Evolutionary conservation across 1,140 invertebrate genomes (phyloP), one percentile per base, ranked within the genome.

Genomic region (Hycleus phaleratus): DNA sequence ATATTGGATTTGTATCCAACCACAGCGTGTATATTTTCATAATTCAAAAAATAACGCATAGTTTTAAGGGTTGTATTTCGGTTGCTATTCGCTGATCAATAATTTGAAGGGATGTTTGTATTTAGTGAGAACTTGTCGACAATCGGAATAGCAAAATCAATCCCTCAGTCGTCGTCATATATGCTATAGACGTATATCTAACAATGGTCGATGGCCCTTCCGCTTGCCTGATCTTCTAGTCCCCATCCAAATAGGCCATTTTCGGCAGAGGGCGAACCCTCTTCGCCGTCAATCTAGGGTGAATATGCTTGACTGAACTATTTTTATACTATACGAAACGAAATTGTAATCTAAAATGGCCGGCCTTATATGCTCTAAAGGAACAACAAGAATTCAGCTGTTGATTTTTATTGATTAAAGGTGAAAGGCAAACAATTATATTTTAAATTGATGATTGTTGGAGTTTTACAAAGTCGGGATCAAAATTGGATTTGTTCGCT

Each of bases 301-400:
- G 62, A 66, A 62, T 62, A 68, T 64, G 64, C 66, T 68, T 68
- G 51, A 64, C 49, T 68, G 66, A 62, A 66, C 66, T 68, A 68
- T 68, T 68, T 68, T 66, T 68, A 68, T 32, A 32, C 32, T 68
- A 68, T 32, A 32, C 32, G 32, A 32, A 63, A 63, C 61, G 60
- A 66, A 60, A 62, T 53, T 56, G 60, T 61, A 62, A 64, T 63
- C 59, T 68, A 66, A 68, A 68, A 68, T 68, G 66, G 66, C 62
- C 52, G 64, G 60, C 45, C 51, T 32, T 32, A 3, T 32, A 32
- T 32, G 7, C 32, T 32, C 32, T 2, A 32, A 32, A 32, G 7
- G 32, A 32, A 32, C 4, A 32, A 32, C 26, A 32, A 32, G 32
- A 32, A 5, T 32, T 32, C 32, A 32, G 32, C 32, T 32, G 32